These are phyloP conservation scores for Teinopalpus imperialis DNA, from an alignment of 2,888 invertebrate genomes.

Conservation along the genomic window DNA sequence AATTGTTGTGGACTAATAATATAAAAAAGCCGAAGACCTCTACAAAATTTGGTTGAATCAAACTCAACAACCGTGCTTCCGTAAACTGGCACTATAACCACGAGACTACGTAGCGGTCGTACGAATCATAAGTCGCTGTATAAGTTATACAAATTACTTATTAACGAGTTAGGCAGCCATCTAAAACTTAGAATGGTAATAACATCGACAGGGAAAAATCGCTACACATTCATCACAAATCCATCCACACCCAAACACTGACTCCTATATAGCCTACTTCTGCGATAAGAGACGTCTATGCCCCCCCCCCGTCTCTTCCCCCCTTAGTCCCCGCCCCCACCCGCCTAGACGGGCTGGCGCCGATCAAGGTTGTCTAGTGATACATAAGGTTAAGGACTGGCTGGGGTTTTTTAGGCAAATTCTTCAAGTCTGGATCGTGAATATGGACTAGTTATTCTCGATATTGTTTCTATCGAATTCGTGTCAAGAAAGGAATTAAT, in stretches of 20 bases:
- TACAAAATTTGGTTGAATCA: too few species aligned
- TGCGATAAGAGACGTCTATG: slow-evolving; percentile 22
- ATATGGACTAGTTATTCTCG: background rate
- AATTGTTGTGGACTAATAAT: too few species aligned
- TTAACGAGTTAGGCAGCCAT: too few species aligned
- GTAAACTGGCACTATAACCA: too few species aligned
- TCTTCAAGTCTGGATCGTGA: slow-evolving; percentile 10
- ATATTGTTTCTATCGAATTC: background rate
- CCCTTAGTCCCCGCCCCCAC: slow-evolving; percentile 7
- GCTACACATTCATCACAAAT: slow-evolving; percentile 13
- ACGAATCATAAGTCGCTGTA: too few species aligned
- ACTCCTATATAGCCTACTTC: slow-evolving; percentile 19
- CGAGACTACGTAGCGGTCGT: too few species aligned
- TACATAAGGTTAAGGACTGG: slow-evolving; percentile 53
- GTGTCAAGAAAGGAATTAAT: too few species aligned
- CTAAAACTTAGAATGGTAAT: too few species aligned
- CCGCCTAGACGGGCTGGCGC: slow-evolving; percentile 35
- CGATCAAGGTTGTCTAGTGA: slow-evolving; percentile 65
- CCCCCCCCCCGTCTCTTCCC: slow-evolving; percentile 5
- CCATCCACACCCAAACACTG: slow-evolving; percentile 26
- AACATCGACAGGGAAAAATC: background rate
- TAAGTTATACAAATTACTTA: too few species aligned
- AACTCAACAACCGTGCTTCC: too few species aligned
- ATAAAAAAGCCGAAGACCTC: too few species aligned
- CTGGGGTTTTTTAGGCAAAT: slow-evolving; percentile 29